These are phyloP conservation scores for Polyommatus icarus DNA, from an alignment of 2,888 invertebrate genomes.

Conservation along the genomic window DNA sequence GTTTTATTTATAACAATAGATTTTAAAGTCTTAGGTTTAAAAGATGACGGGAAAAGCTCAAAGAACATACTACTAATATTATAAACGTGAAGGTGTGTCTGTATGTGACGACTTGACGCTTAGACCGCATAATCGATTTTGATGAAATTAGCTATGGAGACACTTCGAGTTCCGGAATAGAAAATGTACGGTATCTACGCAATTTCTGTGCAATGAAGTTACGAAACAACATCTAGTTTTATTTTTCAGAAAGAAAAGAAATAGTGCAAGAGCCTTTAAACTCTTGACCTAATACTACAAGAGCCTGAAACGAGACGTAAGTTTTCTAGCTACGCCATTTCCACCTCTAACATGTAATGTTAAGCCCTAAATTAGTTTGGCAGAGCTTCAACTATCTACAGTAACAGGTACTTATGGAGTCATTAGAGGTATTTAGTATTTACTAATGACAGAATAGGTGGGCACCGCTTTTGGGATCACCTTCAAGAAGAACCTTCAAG, in stretches of 20 bases:
- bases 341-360: neutral
- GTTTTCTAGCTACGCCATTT: neutral
- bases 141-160: no score
- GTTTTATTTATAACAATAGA: neutral
- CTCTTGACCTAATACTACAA: slow-evolving; percentile 3
- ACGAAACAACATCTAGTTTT: neutral
- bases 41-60: neutral
- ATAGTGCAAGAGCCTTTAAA: slow-evolving; percentile 15
- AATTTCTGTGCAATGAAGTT: neutral
- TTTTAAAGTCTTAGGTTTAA: neutral
- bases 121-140: no score
- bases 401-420: slow-evolving; percentile 20
- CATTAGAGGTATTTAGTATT: slow-evolving; percentile 25
- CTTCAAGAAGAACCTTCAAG: neutral
- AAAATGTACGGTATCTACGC: neutral
- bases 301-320: slow-evolving; percentile 5
- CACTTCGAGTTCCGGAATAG: no score
- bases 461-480: neutral
- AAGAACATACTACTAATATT: neutral
- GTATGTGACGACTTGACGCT: no score
- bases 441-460: slow-evolving; percentile 22
- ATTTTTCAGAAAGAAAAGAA: neutral
- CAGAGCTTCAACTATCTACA: neutral
- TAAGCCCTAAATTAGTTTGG: neutral
- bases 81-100: no score